A percentile compares a stretch with the other conserved stretches of the same genome.
These are phyloP conservation scores for Rhinogobio ventralis DNA, from an alignment of 2,797 vertebrate genomes.

Conservation along the genomic window DNA sequence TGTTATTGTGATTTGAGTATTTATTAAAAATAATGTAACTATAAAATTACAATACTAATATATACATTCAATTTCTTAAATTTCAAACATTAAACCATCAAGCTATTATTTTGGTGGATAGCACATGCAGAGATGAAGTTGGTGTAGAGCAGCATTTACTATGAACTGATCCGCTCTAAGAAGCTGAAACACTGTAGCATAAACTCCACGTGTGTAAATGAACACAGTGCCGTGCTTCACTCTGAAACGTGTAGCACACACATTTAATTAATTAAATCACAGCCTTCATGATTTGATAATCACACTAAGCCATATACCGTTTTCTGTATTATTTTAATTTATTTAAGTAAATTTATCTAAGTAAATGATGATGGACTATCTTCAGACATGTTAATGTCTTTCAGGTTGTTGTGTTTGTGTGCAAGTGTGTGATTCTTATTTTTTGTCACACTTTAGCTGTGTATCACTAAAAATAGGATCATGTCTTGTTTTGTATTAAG, in stretches of 20 bases:
- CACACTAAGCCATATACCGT: too few relatives aligned
- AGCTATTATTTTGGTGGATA: not conserved
- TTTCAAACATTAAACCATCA: not conserved
- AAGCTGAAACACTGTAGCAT: not conserved
- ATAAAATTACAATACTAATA: too few relatives aligned
- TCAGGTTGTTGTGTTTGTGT: not conserved
- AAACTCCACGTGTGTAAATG: not conserved
- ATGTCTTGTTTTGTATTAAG: conserved; percentile 26
- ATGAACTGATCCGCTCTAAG: not conserved
- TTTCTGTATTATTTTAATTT: not conserved
- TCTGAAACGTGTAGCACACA: not conserved
- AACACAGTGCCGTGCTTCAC: not conserved
- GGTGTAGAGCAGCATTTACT: not conserved
- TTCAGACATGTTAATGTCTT: not conserved
- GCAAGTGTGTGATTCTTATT: not conserved
- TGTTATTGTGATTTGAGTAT: too few relatives aligned
- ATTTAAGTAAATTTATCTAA: too few relatives aligned
- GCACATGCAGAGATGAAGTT: not conserved
- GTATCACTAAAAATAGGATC: conserved; percentile 10
- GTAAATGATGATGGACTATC: not conserved
- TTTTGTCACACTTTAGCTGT: not conserved
- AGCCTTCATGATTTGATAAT: not conserved
- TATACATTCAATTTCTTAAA: not conserved
- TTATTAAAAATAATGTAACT: too few relatives aligned
- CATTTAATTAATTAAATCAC: not conserved